phyloP scores from a whole-genome alignment of 2,113 vertebrate genomes.

The Spermophilus dauricus region DNA sequence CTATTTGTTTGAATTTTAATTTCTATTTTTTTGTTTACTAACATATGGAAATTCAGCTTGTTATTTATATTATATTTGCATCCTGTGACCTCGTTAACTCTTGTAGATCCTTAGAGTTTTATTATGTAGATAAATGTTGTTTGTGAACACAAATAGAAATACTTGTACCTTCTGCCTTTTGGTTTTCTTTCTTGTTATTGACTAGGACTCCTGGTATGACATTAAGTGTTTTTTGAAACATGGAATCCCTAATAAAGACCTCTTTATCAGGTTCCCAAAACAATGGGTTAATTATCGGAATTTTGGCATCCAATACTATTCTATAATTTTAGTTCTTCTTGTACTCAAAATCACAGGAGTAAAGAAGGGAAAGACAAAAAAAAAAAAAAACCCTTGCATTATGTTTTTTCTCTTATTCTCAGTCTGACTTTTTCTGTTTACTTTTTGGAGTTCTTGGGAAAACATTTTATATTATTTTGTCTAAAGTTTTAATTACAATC shows the following conservation, averaged over 20 bases:
- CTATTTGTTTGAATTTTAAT: background rate
- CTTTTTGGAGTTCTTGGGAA: background rate
- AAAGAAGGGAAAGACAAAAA: background rate
- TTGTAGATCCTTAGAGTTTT: background rate
- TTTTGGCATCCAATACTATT: background rate
- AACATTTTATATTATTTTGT: background rate
- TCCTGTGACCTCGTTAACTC: background rate
- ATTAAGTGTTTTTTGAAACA: background rate
- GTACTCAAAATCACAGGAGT: background rate
- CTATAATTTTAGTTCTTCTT: background rate
- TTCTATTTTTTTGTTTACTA: background rate
- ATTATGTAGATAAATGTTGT: background rate
- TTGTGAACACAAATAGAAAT: background rate
- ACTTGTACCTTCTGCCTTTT: background rate
- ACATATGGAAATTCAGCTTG: background rate
- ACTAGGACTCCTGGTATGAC: background rate
- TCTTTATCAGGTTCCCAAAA: background rate
- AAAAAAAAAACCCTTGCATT: background rate
- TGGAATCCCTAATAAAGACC: background rate
- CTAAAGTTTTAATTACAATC: background rate
- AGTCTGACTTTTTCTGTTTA: background rate
- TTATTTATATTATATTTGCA: background rate
- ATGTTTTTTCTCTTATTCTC: background rate
- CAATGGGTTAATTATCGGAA: background rate
- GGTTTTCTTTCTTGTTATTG: no score